phyloP scores from a whole-genome alignment of 2,888 invertebrate species.

The Tanytarsus gracilentus region DNA sequence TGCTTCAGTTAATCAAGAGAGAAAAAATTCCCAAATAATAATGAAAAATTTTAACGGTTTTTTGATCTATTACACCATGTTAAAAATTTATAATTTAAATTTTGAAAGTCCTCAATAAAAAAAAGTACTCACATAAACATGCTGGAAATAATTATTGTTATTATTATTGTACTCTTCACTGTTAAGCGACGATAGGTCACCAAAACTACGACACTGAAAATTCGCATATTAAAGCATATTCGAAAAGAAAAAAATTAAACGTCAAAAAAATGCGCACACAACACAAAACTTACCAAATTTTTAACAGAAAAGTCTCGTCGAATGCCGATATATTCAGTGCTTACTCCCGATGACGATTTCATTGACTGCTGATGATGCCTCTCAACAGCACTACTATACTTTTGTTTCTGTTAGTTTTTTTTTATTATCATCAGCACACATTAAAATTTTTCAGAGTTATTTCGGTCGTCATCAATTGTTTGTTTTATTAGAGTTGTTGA shows the following conservation, averaged over 20 bases:
- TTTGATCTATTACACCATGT: no score
- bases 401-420: conserved; percentile 6
- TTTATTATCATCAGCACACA: background rate
- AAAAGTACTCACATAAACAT: conserved; percentile 22
- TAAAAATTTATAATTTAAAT: background rate
- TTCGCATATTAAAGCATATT: background rate
- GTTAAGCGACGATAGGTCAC: conserved; percentile 33
- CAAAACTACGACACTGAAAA: conserved; percentile 33
- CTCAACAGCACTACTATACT: conserved; percentile 14
- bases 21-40: background rate
- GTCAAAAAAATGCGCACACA: background rate
- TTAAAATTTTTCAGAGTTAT: no score
- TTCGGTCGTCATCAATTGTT: no score
- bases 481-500: no score
- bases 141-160: conserved; percentile 22
- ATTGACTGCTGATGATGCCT: background rate
- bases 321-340: conserved; percentile 3
- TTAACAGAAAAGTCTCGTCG: conserved; percentile 32
- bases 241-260: background rate
- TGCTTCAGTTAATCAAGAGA: background rate
- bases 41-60: no score
- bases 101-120: background rate
- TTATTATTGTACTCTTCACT: conserved; percentile 15
- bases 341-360: conserved; percentile 1
- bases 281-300: conserved; percentile 32